Conservation (phyloP, 2,888 invertebrate species). For the Caenorhabditis virilis region DNA sequence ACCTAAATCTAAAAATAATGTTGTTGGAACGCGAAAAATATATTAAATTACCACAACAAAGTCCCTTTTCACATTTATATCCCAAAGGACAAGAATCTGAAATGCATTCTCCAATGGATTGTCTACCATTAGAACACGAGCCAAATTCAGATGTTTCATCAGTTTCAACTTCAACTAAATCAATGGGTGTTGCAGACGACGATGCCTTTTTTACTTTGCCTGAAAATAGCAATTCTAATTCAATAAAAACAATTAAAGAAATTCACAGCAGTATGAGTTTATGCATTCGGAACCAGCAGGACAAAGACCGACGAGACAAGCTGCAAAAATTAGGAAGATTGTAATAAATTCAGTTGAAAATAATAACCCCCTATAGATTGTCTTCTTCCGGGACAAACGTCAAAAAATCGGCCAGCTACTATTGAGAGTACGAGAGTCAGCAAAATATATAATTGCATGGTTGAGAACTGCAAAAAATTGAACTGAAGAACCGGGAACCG, state of each 20-base stretch:
- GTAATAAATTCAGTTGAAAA: neutral
- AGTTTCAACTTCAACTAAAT: conserved; percentile 21
- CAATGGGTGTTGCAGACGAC: conserved; percentile 4
- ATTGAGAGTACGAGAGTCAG: too few relatives aligned
- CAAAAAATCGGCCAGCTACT: conserved; percentile 47
- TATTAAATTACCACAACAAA: conserved; percentile 54
- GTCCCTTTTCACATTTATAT: conserved; percentile 49
- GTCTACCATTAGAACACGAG: conserved; percentile 32
- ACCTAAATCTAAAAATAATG: neutral
- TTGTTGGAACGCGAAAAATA: neutral
- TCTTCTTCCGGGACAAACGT: conserved; percentile 49
- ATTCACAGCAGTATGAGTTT: conserved; percentile 55
- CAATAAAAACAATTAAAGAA: neutral
- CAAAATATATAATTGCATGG: too few relatives aligned
- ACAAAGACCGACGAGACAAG: conserved; percentile 55
- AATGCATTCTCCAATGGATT: conserved; percentile 54
- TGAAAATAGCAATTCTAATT: neutral
- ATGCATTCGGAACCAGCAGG: conserved; percentile 57
- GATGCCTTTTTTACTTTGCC: conserved; percentile 11
- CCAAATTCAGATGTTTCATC: conserved; percentile 23
- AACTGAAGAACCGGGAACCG: too few relatives aligned
- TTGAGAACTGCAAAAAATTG: too few relatives aligned
- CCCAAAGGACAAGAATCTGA: conserved; percentile 50
- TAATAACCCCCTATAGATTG: conserved; percentile 49
- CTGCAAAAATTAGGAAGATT: conserved; percentile 27